Evolutionary conservation across 2,113 vertebrate genomes (phyloP), one percentile per base, ranked within the genome.

Genomic region (Sterrhoptilus dennistouni): DNA sequence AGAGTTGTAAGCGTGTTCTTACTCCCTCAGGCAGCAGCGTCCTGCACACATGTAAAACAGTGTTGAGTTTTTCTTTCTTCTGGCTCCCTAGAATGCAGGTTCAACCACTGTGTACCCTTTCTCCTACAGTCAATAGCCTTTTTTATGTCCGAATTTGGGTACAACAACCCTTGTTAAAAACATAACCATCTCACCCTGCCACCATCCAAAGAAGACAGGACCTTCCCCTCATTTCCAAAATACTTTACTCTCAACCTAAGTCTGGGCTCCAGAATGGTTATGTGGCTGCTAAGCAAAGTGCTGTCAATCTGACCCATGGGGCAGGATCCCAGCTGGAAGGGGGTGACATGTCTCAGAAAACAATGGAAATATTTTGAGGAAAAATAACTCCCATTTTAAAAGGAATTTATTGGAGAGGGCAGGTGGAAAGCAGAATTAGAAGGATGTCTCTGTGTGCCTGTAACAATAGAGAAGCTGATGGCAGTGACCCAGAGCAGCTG

Each of bases 321-420:
- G 52, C 63, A 56, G 13, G n/a, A n/a, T 56, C 54, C n/a, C 74
- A 91, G 7, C 29, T 91, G 50, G 36, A 24, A 78, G 5, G 5
- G 24, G 21, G 24, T 68, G 68, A 28, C n/a, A 45, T 83, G 91
- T 56, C 53, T 90, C 64, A 85, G 59, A 76, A 93, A 89, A 84
- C 60, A 77, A 83, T 59, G 45, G 60, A 94, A 88, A 89, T 84
- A 96, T 74, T 92, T 95, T 76, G 25, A 54, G 16, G 22, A 92
- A 91, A 90, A 84, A 66, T 65, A 74, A n/a, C 31, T 70, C 35
- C 9, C 17, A 42, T 35, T 88, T 92, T 75, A 20, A 45, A 80
- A 93, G 33, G 53, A 66, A 87, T 77, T 87, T 87, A 64, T 52
- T 92, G 61, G 27, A 63, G 61, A 94, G 42, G 56, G 36, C 28